Evolutionary conservation across 1,140 invertebrate genomes (phyloP), one percentile per base, ranked within the genome.

Genomic region (Drosophila carrolli): DNA sequence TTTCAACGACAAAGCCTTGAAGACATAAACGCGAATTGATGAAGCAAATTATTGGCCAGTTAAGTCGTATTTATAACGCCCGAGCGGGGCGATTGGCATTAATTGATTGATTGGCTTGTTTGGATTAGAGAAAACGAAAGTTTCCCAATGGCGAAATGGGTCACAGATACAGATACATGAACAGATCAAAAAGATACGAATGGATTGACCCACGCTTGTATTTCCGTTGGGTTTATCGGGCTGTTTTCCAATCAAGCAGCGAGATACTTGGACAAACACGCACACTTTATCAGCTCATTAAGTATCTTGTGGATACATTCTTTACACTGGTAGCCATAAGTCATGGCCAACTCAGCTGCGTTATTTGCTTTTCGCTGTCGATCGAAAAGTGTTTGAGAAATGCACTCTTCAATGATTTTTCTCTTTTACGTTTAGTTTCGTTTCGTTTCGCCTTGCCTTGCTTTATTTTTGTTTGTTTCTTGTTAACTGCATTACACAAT

Each of bases 401-500:
- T 83, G 79, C 75, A 85, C 82, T 85, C 81, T 82, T 88, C 76
- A 83, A 86, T 77, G 81, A 80, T 83, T 83, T 82, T 56, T 58
- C 53, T 44, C 61, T 10, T 51, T 14, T 35, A 5, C 48, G 7
- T 51, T 35, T 14, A 51, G 44, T 57, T 57, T 66, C 32, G 46
- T 43, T 50, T 43, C 44, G 51, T 51, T 57, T 47, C 43, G 43
- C 48, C 57, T 44, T 32, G 43, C 54, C 57, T 44, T 44, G 51
- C 32, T 48, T 53, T 19, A 23, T 53, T 56, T 76, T 61, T 86
- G 75, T 86, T 86, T 86, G 83, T 85, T 86, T 88, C 82, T 86
- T 88, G 82, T 86, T 86, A 86, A 86, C 82, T 86, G 79, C 75
- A 86, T 86, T 86, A 88, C 82, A 86, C 82, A 86, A 81, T 78